Evolutionary conservation across 2,888 invertebrate species (phyloP).

Genomic region (Tachina grossa): DNA sequence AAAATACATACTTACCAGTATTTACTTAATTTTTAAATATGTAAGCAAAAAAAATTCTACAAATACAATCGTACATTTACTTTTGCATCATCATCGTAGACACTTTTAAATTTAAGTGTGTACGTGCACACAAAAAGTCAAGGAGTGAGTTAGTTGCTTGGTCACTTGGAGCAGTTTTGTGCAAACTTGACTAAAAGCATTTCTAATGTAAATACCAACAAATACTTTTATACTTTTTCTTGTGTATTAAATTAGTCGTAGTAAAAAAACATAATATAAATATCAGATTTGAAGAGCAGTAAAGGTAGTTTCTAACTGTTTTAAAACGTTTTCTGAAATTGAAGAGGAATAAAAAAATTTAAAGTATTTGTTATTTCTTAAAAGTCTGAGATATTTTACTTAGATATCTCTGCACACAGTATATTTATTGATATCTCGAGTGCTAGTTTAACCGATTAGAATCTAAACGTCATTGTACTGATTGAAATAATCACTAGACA

Average conservation of each 20-base stretch:
- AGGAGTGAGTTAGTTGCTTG: not conserved
- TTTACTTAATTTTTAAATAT: not conserved
- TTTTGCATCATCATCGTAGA: not conserved
- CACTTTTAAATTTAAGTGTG: not conserved
- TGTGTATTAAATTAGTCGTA: not conserved
- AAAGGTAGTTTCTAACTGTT: too few species aligned
- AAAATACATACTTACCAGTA: not conserved
- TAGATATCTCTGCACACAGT: too few species aligned
- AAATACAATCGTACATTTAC: not conserved
- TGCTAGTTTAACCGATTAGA: too few species aligned
- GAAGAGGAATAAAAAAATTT: too few species aligned
- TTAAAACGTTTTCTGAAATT: too few species aligned
- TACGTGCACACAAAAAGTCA: not conserved
- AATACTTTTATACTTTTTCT: not conserved
- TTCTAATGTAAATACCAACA: slow-evolving; percentile 37
- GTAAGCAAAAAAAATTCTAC: not conserved
- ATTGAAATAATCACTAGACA: too few species aligned
- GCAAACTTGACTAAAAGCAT: slow-evolving; percentile 48
- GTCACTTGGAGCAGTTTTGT: slow-evolving; percentile 14
- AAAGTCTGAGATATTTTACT: too few species aligned
- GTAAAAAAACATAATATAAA: not conserved
- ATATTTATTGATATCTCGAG: too few species aligned
- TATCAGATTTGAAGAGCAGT: not conserved
- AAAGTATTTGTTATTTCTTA: too few species aligned
- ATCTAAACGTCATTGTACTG: too few species aligned